A percentile compares a stretch with the other conserved stretches of the same genome.
phyloP scores from a whole-genome alignment of 2,113 vertebrate genomes.

The Phalacrocorax brasilianus region DNA sequence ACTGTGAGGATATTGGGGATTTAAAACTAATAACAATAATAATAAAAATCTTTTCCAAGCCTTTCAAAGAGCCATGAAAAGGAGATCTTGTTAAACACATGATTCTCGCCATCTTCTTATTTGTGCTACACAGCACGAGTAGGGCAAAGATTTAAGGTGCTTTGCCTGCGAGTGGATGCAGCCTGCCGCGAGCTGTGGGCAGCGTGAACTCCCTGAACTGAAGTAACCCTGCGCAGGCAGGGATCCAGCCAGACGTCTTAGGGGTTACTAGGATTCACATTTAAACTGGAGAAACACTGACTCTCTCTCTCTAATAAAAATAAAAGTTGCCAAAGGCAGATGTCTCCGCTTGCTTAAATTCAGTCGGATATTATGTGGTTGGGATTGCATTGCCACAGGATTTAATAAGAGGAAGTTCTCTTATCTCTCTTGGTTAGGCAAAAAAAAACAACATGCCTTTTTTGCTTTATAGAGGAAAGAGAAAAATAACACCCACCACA shows the following conservation, averaged over 20 bases:
- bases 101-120: not conserved
- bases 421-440: not conserved
- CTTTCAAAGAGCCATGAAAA: not conserved
- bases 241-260: conserved; percentile 67
- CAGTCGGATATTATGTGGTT: not conserved
- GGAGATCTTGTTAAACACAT: conserved; percentile 1
- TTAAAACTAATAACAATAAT: not conserved
- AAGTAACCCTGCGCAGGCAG: conserved; percentile 57
- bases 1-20: not conserved
- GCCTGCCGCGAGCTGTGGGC: conserved; percentile 18
- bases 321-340: conserved; percentile 46
- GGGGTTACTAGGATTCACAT: conserved; percentile 67
- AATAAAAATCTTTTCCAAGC: not conserved
- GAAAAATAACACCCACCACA: not conserved
- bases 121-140: not conserved
- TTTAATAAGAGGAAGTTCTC: conserved; percentile 43
- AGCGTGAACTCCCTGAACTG: conserved; percentile 24
- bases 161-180: not conserved
- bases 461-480: not conserved
- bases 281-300: conserved; percentile 44
- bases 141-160: not conserved
- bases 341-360: not conserved
- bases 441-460: not conserved
- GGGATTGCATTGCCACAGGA: not conserved
- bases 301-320: conserved; percentile 32